Evolutionary conservation across 2,888 invertebrate species (phyloP).

Genomic region (Laspeyria flexula): DNA sequence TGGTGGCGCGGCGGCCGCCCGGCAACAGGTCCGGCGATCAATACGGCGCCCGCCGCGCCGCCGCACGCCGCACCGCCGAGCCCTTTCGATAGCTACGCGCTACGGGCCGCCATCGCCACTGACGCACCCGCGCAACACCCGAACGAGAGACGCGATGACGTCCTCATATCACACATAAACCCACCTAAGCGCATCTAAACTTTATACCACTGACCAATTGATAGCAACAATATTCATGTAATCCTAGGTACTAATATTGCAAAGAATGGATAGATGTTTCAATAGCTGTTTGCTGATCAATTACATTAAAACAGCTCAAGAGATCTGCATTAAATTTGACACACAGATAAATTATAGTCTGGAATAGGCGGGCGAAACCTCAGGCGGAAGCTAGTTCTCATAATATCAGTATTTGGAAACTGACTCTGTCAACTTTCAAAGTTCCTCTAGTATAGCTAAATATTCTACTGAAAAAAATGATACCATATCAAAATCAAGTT

Average conservation of each 20-base stretch:
- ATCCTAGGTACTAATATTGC: no score
- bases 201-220: conserved; percentile 12
- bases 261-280: no score
- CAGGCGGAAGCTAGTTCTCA: background rate
- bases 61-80: conserved; percentile 67
- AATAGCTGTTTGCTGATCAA: no score
- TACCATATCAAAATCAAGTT: conserved; percentile 4
- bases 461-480: background rate
- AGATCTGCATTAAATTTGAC: no score
- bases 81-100: conserved; percentile 60
- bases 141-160: conserved; percentile 35
- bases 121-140: conserved; percentile 40
- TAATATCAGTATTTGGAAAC: no score
- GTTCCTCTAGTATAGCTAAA: no score
- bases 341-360: no score
- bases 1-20: conserved; percentile 65
- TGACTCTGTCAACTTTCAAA: no score
- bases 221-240: no score
- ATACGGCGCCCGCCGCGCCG: conserved; percentile 72
- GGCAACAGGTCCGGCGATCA: conserved; percentile 85
- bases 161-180: conserved; percentile 42
- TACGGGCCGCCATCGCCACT: conserved; percentile 26
- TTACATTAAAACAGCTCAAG: no score
- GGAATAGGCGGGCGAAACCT: no score
- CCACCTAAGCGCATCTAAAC: conserved; percentile 38